Evolutionary conservation across 2,797 vertebrate genomes (phyloP), one percentile per base, ranked within the genome.

Genomic region (Echiichthys vipera): DNA sequence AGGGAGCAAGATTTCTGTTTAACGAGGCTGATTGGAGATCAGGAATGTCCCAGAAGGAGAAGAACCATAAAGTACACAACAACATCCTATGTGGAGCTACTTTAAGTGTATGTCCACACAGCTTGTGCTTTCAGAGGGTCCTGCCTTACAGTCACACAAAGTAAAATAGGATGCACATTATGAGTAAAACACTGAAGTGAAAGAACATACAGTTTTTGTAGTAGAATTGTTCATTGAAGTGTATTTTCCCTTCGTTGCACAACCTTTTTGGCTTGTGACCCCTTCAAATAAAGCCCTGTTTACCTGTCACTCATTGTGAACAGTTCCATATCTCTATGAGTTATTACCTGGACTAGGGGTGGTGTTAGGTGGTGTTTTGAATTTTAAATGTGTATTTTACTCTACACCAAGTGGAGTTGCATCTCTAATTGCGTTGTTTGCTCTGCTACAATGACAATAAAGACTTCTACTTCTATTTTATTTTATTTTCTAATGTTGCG

Each of bases 1-100:
- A 22, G 65, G 65, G 36, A 29, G 53, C 39, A 29, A 57, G 27
- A 81, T 74, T 87, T 81, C 39, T 54, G 51, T 75, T 81, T 69
- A 86, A 80, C 62, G 45, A 71, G 82, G 65, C 46, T 82, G 83
- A 86, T 46, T 84, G 71, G 78, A 77, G 62, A 45, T 49, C 12
- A 81, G 85, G 86, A 89, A 90, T 88, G 84, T 85, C 84, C 81
- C 68, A 71, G 46, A 57, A 14, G 32, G 55, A 74, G 42, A 61
- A 61, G 53, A 36, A 62, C 65, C 20, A 67, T 12, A 39, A 75
- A 49, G 51, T 18, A 22, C 2, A n/a, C 58, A 89, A 84, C 77
- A 86, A 75, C 69, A 62, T 13, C 49, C 37, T 47, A 72, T n/a
- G n/a, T 49, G 18, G 45, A 49, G 11, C 34, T 63, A 34, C n/a